Evolutionary conservation across 2,797 vertebrate species (phyloP), one percentile per base, ranked within the genome.

Genomic region (Helarctos malayanus): DNA sequence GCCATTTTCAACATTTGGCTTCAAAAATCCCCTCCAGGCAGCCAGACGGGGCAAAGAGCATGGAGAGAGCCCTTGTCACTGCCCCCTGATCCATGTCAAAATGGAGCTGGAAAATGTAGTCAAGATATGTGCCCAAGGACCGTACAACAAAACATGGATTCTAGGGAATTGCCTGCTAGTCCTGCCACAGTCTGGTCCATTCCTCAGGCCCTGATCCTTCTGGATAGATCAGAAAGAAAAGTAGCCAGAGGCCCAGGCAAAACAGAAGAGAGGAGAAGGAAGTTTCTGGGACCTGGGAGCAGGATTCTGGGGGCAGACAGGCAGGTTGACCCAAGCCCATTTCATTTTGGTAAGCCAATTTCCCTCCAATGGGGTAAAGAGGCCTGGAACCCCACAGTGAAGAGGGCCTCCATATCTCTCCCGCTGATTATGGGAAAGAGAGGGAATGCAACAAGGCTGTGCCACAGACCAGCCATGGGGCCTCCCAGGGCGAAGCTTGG

Each of bases 401-500:
- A 47, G 27, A 49, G 11, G 1, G 41, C 47, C 23, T 93, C 57
- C n/a, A 5, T 3, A 8, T 71, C 73, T 73, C 52, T 71, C 71
- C 52, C 23, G 1, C 4, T 38, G 21, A 38, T 85, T 85, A 5
- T 65, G 61, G 61, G 29, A 65, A 65, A 29, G 14, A n/a, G 32
- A 65, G 61, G 32, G 61, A 65, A 15, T n/a, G 7, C 16, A 7
- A 63, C 32, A 29, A 8, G 61, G 61, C 61, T 16, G 32, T n/a
- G 29, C 61, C 61, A n/a, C 61, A 65, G 32, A 32, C 61, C 32
- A 65, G 61, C 61, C 61, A 8, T n/a, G 3, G 61, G 18, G 82
- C 76, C 54, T 84, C 94, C 88, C 82, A 61, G n/a, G 41, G 38
- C n/a, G 69, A 87, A 59, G 59, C 61, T 27, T 82, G 92, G 95